phyloP scores from a whole-genome alignment of 1,140 invertebrate species.

The Mya arenaria region DNA sequence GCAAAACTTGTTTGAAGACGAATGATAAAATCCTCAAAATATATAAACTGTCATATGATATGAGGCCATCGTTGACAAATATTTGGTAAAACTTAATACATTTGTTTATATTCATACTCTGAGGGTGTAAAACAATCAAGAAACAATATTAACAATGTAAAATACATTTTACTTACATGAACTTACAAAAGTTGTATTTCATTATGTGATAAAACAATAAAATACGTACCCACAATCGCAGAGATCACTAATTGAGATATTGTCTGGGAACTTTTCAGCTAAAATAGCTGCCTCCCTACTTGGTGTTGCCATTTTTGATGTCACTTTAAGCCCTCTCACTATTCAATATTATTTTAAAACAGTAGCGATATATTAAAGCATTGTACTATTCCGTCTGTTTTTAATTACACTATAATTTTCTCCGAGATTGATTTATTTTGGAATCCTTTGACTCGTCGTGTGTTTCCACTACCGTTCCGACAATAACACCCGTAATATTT shows the following conservation, averaged over 20 bases:
- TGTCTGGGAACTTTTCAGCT: slow-evolving; percentile 52
- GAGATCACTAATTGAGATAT: slow-evolving; percentile 50
- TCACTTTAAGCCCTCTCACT: background rate
- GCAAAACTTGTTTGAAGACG: too few species aligned
- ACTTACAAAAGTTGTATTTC: background rate
- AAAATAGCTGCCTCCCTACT: slow-evolving; percentile 45
- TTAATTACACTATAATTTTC: too few species aligned
- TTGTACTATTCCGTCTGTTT: too few species aligned
- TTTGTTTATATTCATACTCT: background rate
- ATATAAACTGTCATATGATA: too few species aligned
- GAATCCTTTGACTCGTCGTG: background rate
- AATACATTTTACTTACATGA: background rate
- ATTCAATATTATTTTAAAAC: too few species aligned
- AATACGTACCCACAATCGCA: slow-evolving; percentile 57
- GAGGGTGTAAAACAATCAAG: background rate
- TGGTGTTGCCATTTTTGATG: slow-evolving; percentile 25
- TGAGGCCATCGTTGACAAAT: too few species aligned
- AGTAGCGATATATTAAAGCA: too few species aligned
- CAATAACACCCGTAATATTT: slow-evolving; percentile 14
- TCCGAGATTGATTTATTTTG: background rate
- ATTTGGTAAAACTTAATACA: too few species aligned
- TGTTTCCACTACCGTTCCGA: slow-evolving; percentile 23
- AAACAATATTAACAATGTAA: background rate
- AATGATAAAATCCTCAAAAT: too few species aligned
- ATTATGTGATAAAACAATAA: background rate